Evolutionary conservation across 1,140 invertebrate genomes (phyloP), one percentile per base, ranked within the genome.

Genomic region (Heliconius hermathena): DNA sequence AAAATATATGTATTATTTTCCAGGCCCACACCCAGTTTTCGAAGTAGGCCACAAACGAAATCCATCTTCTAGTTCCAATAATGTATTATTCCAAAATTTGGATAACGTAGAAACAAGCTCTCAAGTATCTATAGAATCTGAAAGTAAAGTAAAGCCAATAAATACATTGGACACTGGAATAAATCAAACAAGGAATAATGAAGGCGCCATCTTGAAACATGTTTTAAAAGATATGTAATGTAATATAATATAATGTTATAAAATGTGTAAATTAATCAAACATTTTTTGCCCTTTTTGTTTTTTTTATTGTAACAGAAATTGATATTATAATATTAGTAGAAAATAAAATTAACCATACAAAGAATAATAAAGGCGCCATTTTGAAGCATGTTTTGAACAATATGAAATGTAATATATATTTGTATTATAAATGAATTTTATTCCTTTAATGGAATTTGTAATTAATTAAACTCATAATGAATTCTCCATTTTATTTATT

Each of bases 201-300:
- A 94, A 72, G 91, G 94, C 6, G 90, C 94, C 16, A 95, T 95
- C 52, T 78, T 95, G 66, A 95, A 94, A 76, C 91, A 94, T 73
- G 94, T 95, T n/a, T 82, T 95, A 41, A 95, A 91, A 78, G 93
- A 95, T 79, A 91, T 93, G 85, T 94, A 85, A 89, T 80, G 4
- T 18, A 18, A 36, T 36, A 36, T 36, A 33, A 6, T 36, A 36
- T 36, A 36, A 29, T 72, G 8, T 72, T 41, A 38, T 8, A 71
- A 33, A 13, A 71, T 33, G 5, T 52, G 49, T 8, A 20, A 46
- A 46, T 46, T 46, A 16, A 46, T 46, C 0, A 46, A 46, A 46
- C 2, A 16, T 11, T 1, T 16, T 4, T 70, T 29, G 16, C 0
- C 3, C 8, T 71, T 36, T 71, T 16, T 71, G 18, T 71, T 38